phyloP scores from a whole-genome alignment of 2,113 vertebrate genomes.

The Spilogale gracilis region DNA sequence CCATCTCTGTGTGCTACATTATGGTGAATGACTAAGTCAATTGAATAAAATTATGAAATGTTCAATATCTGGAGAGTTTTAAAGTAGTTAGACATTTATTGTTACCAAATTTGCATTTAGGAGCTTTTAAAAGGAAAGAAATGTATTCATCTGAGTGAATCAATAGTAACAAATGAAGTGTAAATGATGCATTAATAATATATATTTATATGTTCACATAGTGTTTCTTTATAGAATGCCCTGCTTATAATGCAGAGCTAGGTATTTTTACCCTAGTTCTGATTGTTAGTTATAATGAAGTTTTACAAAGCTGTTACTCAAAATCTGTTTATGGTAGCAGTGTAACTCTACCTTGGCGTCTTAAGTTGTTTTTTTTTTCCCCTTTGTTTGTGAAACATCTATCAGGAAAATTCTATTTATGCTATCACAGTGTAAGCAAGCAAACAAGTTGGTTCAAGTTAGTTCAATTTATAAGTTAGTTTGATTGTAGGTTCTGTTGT shows the following conservation, averaged over 20 bases:
- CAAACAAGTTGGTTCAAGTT: neutral
- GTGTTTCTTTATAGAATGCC: slow-evolving; percentile 2
- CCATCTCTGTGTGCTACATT: neutral
- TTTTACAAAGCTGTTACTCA: neutral
- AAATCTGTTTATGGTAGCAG: neutral
- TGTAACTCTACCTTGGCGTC: neutral
- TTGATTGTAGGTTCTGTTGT: neutral
- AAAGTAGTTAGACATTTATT: neutral
- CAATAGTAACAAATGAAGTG: neutral
- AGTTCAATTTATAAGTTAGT: neutral
- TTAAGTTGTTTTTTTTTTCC: neutral
- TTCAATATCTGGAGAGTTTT: neutral
- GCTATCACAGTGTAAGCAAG: neutral
- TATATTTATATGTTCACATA: slow-evolving; percentile 9
- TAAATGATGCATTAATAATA: neutral
- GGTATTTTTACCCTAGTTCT: neutral
- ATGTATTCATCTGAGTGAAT: neutral
- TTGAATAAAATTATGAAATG: slow-evolving; percentile 4
- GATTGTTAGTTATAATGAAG: neutral
- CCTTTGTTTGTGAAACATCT: neutral
- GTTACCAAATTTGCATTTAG: neutral
- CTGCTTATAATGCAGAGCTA: neutral
- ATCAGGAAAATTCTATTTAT: neutral
- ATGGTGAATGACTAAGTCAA: neutral
- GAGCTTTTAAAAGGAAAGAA: neutral